Conservation (phyloP, 2,113 vertebrate genomes). For the Platichthys flesus region DNA sequence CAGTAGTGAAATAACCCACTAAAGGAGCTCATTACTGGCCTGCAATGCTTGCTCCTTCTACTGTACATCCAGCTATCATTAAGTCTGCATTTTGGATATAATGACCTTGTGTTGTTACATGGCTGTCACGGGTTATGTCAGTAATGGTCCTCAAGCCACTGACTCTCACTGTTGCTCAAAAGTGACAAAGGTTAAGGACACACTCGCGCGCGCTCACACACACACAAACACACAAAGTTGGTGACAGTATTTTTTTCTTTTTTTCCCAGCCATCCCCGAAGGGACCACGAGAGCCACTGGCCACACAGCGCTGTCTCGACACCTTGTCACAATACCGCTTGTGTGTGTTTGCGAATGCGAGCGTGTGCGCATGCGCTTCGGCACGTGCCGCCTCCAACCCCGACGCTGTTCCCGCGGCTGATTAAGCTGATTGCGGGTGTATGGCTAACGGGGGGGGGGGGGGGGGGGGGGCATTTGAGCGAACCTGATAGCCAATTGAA, state of each 20-base stretch:
- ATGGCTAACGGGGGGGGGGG: conserved; percentile 37
- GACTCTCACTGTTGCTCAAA: conserved; percentile 62
- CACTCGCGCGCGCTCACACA: conserved; percentile 7
- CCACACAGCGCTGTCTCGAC: conserved; percentile 52
- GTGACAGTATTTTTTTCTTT: conserved; percentile 42
- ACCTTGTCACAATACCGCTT: conserved; percentile 60
- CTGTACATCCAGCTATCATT: conserved; percentile 69
- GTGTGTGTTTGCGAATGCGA: too few species aligned
- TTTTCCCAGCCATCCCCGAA: conserved; percentile 52
- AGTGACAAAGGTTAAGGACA: conserved; percentile 47
- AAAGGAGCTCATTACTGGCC: conserved; percentile 62
- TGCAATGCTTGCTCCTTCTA: conserved; percentile 33
- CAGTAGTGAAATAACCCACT: conserved; percentile 45
- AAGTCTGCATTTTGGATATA: conserved; percentile 65
- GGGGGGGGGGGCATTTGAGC: conserved; percentile 52
- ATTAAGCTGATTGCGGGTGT: conserved; percentile 39
- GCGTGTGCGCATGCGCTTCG: background rate
- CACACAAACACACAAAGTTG: conserved; percentile 7
- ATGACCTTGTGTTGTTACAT: conserved; percentile 78
- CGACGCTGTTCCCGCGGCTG: conserved; percentile 23
- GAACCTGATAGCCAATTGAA: too few species aligned
- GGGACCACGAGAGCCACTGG: conserved; percentile 61
- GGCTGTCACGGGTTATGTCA: conserved; percentile 77
- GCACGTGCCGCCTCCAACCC: conserved; percentile 5
- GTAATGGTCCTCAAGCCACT: conserved; percentile 82